phyloP scores from a whole-genome alignment of 2,113 vertebrate genomes.

The Colius striatus region DNA sequence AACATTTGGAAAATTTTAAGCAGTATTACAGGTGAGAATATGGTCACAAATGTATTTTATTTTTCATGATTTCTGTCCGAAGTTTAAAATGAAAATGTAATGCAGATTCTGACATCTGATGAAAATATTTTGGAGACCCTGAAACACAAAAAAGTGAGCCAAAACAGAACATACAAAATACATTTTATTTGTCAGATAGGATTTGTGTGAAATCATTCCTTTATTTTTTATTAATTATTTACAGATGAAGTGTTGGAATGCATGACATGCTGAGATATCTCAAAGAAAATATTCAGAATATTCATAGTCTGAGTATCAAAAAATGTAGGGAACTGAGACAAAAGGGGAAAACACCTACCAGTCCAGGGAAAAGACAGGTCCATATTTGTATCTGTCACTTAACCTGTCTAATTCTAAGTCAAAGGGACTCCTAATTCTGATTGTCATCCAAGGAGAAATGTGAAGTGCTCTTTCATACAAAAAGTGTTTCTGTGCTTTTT shows the following conservation, averaged over 20 bases:
- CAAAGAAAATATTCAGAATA: background rate
- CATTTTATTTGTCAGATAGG: background rate
- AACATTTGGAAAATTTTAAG: constrained; percentile 30
- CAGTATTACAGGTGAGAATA: background rate
- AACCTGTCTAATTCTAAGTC: background rate
- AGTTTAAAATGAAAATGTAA: constrained; percentile 13
- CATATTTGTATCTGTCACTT: background rate
- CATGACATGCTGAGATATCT: background rate
- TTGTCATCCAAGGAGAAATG: background rate
- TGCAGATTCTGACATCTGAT: background rate
- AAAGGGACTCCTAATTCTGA: background rate
- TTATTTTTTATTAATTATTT: background rate
- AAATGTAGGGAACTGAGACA: background rate
- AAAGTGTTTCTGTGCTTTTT: background rate
- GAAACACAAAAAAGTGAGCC: background rate
- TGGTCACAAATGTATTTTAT: background rate
- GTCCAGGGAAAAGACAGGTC: background rate
- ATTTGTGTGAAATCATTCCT: background rate
- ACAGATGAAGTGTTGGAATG: background rate
- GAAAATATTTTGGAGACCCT: background rate
- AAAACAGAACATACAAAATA: background rate
- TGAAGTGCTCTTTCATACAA: background rate
- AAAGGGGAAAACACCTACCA: background rate
- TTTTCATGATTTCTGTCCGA: background rate
- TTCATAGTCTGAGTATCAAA: background rate